Evolutionary conservation across 2,797 vertebrate genomes (phyloP).

Genomic region (Buceros bicornis): DNA sequence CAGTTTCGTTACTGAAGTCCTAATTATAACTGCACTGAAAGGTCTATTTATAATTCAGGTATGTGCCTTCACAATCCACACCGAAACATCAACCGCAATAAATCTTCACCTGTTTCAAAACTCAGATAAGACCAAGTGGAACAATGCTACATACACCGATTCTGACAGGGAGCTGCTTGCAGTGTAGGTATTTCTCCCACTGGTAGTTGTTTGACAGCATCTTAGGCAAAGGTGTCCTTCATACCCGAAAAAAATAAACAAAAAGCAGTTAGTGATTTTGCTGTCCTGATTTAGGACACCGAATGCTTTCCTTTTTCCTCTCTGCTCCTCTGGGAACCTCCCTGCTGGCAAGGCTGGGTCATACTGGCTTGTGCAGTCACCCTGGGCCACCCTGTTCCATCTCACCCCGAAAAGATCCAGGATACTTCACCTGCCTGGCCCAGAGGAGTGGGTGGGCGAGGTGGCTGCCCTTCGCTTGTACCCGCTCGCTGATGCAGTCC

Average conservation of each 20-base stretch:
- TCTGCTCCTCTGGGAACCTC: background rate
- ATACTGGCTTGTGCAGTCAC: background rate
- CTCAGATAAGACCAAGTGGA: background rate
- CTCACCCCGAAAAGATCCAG: background rate
- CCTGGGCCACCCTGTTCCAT: background rate
- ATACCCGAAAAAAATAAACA: background rate
- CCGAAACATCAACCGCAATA: background rate
- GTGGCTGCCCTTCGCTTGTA: background rate
- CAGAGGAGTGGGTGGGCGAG: rapidly evolving
- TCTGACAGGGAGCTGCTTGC: background rate
- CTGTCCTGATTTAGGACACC: background rate
- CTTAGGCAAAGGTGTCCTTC: background rate
- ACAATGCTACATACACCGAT: background rate
- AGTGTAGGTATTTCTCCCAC: background rate
- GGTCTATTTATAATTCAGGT: background rate
- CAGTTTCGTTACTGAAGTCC: background rate
- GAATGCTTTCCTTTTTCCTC: background rate
- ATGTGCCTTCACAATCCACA: background rate
- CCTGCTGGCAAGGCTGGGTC: background rate
- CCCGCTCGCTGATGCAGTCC: background rate
- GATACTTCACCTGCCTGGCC: background rate
- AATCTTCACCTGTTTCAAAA: background rate
- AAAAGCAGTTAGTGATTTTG: background rate
- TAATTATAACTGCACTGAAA: background rate
- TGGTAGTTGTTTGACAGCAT: background rate